Base-by-base conservation (phyloP, 2,888 invertebrate genomes). In the Dugesia japonica region DNA sequence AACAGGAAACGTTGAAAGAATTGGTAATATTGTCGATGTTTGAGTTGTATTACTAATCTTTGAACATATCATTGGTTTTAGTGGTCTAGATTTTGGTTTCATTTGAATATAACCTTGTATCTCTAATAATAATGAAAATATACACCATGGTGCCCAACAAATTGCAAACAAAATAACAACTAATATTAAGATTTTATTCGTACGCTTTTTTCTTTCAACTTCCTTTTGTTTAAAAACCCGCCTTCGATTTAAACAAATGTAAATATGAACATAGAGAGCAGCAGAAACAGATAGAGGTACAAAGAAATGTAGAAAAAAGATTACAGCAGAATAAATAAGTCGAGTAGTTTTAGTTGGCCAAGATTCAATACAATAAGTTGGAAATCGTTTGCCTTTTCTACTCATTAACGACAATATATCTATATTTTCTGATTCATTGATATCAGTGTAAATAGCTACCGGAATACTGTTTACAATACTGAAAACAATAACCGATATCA, bases 111-210 rank as follows among this genome's bases (percentile, higher is more conserved):
- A 76, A 7, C 71, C 76, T 23, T 33, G 38, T 1, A 77, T 56
- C 27, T 77, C 77, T 20, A 77, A 17, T 17, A 77, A 28, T 7
- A 77, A 38, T 15, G 77, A 77, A 77, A 71, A 77, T 9, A 71
- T 72, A 17, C 28, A 28, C 77, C 77, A 78, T 9, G 78, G 78
- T n/a, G 77, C 72, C 78, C 78, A 78, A 56, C 71, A 78, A 31
- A 78, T 71, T 13, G 78, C 77, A 27, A 78, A 78, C 20, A 74
- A 74, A 7, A 71, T 71, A 20, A 78, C 78, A 26, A 78, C 73
- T 23, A 28, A 31, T 26, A 78, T 71, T 20, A 78, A 28, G 20
- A 78, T 78, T 33, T 71, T 77, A 33, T 78, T 78, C 0, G 78
- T 78, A 0, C 78, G 38, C 4, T 56, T 42, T 33, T 78, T 78